Evolutionary conservation across 2,888 invertebrate species (phyloP).

Genomic region (Xylophagus ater): DNA sequence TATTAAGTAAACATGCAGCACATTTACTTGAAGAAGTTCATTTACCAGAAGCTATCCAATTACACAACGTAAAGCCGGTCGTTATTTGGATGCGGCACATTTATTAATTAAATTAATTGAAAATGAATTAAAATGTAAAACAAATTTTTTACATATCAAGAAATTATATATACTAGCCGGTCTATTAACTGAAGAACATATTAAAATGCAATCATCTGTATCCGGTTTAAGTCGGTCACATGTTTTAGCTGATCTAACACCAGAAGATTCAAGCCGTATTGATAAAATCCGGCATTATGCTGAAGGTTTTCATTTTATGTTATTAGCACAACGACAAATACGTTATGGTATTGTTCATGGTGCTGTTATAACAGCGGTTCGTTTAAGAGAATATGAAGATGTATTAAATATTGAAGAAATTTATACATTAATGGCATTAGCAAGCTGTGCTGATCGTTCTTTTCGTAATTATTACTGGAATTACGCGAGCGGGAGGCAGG

Average conservation of each 20-base stretch:
- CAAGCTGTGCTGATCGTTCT: constrained; percentile 49
- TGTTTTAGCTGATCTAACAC: constrained; percentile 27
- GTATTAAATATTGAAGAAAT: constrained; percentile 59
- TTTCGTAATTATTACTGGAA: constrained; percentile 42
- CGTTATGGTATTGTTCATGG: constrained; percentile 62
- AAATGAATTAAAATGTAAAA: too few species aligned
- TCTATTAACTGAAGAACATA: constrained; percentile 63
- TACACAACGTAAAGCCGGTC: constrained; percentile 41
- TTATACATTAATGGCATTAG: constrained; percentile 55
- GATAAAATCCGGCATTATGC: constrained; percentile 79
- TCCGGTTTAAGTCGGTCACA: constrained; percentile 27
- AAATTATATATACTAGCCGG: constrained; percentile 87
- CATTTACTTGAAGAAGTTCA: constrained; percentile 67
- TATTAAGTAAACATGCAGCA: constrained; percentile 65
- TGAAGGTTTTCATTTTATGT: constrained; percentile 73
- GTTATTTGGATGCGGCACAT: constrained; percentile 36
- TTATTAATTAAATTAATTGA: constrained; percentile 52
- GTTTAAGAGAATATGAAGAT: constrained; percentile 62
- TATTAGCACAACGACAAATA: constrained; percentile 69
- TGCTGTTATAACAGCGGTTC: constrained; percentile 63
- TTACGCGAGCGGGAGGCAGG: too few species aligned
- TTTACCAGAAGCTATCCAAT: constrained; percentile 67
- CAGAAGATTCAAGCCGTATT: constrained; percentile 46
- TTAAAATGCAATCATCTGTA: constrained; percentile 28
- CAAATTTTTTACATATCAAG: constrained; percentile 68